phyloP scores from a whole-genome alignment of 2,113 vertebrate genomes.

The Henicopernis longicauda region DNA sequence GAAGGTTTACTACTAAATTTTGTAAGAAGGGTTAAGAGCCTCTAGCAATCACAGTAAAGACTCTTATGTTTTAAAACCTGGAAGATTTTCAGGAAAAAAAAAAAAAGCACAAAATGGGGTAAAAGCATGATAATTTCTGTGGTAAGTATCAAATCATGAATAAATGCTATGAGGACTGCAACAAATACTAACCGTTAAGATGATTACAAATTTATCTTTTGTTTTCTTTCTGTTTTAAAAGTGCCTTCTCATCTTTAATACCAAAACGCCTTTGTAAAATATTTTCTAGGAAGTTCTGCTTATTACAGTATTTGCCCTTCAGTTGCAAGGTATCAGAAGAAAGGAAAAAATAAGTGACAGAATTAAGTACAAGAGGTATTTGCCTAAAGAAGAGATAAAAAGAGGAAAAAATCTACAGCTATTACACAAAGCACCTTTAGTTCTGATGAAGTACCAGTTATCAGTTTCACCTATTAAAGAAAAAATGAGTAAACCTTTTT shows the following conservation, averaged over 20 bases:
- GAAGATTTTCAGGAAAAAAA: background rate
- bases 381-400: background rate
- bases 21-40: background rate
- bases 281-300: background rate
- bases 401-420: background rate
- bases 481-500: background rate
- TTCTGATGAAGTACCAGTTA: background rate
- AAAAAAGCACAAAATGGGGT: background rate
- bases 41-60: background rate
- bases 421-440: background rate
- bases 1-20: background rate
- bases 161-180: background rate
- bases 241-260: background rate
- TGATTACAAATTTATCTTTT: background rate
- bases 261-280: background rate
- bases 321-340: background rate
- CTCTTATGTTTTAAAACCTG: background rate
- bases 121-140: background rate
- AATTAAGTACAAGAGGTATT: background rate
- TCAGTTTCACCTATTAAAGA: background rate
- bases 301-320: background rate
- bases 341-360: background rate
- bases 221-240: background rate
- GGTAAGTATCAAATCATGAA: background rate
- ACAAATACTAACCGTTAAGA: background rate